A percentile compares a stretch with the other conserved stretches of the same genome.
These are phyloP conservation scores for Drosophila anomalipes DNA, from an alignment of 2,888 invertebrate species.

Conservation along the genomic window DNA sequence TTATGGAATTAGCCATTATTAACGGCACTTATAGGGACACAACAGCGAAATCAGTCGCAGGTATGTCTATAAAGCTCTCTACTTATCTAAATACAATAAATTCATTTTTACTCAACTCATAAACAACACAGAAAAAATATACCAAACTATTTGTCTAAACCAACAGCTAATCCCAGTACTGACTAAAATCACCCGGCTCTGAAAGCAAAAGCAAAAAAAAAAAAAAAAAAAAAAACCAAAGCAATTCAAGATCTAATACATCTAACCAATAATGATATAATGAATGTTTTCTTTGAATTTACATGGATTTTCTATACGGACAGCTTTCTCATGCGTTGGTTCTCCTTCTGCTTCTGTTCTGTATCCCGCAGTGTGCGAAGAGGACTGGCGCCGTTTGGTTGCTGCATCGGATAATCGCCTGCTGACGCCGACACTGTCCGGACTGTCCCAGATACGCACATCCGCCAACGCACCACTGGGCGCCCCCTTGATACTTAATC, in stretches of 20 bases:
- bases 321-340: conserved; percentile 79
- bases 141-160: conserved; percentile 37
- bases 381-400: conserved; percentile 94
- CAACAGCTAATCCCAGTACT: conserved; percentile 59
- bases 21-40: conserved; percentile 99
- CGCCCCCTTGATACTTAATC: conserved; percentile 96
- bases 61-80: conserved; percentile 86
- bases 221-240: conserved; percentile 8
- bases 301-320: conserved; percentile 70
- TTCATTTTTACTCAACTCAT: conserved; percentile 33
- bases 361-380: conserved; percentile 90
- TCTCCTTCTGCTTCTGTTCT: conserved; percentile 76
- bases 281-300: conserved; percentile 59
- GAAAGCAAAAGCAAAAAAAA: conserved; percentile 8
- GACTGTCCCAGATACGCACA: conserved; percentile 88
- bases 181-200: conserved; percentile 41
- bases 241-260: conserved; percentile 36
- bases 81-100: conserved; percentile 12
- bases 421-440: conserved; percentile 87
- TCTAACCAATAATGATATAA: conserved; percentile 59
- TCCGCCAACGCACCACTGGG: conserved; percentile 92
- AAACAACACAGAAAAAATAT: conserved; percentile 24
- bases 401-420: conserved; percentile 93
- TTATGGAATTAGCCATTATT: conserved; percentile 99
- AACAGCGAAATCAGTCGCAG: conserved; percentile 94